These are phyloP conservation scores for Montipora sp. DNA, from an alignment of 64 coral and sea anemone species.

Conservation along the genomic window DNA sequence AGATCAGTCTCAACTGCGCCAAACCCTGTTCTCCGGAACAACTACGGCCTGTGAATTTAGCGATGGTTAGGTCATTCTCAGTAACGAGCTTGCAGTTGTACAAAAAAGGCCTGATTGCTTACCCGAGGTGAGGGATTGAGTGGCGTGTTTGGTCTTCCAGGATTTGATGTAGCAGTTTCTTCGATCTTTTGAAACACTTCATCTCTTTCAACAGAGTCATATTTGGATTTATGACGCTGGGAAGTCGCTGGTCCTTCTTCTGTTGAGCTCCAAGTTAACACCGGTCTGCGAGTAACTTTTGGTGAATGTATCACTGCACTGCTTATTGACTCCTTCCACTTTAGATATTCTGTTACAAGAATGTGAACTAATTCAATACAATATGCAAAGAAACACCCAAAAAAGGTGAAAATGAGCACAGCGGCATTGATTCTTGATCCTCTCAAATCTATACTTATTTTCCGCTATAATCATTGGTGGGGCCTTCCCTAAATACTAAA, in stretches of 20 bases:
- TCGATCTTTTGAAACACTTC: constrained; percentile 78
- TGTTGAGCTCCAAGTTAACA: constrained; percentile 37
- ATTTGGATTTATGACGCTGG: constrained; percentile 7
- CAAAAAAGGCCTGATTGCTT: not conserved
- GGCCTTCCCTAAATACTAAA: too few species aligned
- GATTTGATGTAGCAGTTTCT: constrained; percentile 9
- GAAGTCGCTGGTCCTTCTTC: constrained; percentile 14
- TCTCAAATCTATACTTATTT: too few species aligned
- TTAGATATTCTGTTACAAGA: constrained; percentile 16
- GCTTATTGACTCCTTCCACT: constrained; percentile 19
- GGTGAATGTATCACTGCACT: constrained; percentile 24
- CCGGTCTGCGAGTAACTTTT: constrained; percentile 20
- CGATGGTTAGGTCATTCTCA: not conserved
- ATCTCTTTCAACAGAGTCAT: constrained; percentile 61
- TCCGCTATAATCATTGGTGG: too few species aligned
- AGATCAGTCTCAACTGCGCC: too few species aligned
- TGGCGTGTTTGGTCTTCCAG: constrained; percentile 28
- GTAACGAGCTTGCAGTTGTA: not conserved
- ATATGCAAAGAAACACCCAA: too few species aligned
- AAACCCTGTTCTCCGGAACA: too few species aligned
- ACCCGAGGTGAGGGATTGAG: constrained; percentile 75
- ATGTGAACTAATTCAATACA: not conserved
- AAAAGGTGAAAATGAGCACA: too few species aligned
- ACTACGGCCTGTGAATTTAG: too few species aligned
- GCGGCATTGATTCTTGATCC: too few species aligned